Conservation (phyloP, 2,113 vertebrate species). For the Lethenteron reissneri region DNA sequence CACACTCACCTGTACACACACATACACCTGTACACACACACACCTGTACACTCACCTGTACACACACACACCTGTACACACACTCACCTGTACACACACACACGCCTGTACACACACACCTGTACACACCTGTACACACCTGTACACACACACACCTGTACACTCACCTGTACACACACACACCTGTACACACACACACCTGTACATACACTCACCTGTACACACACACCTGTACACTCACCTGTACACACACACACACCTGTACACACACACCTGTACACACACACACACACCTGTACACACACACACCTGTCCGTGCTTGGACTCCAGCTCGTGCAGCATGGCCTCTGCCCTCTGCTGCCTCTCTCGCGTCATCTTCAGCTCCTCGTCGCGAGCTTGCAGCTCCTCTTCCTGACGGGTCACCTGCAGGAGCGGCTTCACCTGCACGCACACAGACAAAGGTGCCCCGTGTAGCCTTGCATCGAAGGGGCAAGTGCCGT, state of each 20-base stretch:
- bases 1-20: neutral
- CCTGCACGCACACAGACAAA: conserved; percentile 19
- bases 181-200: neutral
- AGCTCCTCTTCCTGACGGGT: conserved; percentile 67
- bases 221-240: neutral
- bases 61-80: neutral
- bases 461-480: no score
- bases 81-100: neutral
- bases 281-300: no score
- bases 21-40: neutral
- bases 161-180: neutral
- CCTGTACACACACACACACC: neutral
- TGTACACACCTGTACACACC: neutral
- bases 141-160: neutral
- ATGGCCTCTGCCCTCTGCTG: conserved; percentile 33
- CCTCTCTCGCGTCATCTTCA: conserved; percentile 47
- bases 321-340: conserved; percentile 34
- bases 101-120: neutral
- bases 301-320: conserved; percentile 18
- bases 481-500: no score
- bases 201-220: neutral
- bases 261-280: no score
- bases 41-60: neutral
- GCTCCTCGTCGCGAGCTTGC: conserved; percentile 37
- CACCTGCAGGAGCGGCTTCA: conserved; percentile 66